These are phyloP conservation scores for Leguminivora glycinivorella DNA, from an alignment of 1,140 invertebrate species.

Conservation along the genomic window DNA sequence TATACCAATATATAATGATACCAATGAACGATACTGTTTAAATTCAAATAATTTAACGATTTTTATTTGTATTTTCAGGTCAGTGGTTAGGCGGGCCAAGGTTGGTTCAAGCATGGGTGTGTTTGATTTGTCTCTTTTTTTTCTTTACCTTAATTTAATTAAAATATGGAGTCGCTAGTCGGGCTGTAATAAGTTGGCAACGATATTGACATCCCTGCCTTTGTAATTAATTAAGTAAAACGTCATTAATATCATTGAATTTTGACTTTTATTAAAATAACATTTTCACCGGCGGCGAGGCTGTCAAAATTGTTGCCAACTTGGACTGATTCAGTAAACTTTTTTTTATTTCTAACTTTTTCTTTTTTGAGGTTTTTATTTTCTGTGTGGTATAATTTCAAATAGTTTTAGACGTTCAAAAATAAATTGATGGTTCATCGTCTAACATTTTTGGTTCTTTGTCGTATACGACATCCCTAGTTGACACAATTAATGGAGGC, in stretches of 20 bases:
- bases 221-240: too few species aligned
- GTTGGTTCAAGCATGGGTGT: constrained; percentile 15
- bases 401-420: background rate
- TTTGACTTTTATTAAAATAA: too few species aligned
- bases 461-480: background rate
- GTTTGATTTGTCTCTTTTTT: background rate
- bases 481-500: constrained; percentile 22
- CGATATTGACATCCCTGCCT: too few species aligned
- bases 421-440: background rate
- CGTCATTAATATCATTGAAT: too few species aligned
- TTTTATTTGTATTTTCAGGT: constrained; percentile 21
- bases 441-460: background rate
- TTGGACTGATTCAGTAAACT: too few species aligned
- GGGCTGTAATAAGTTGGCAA: too few species aligned
- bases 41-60: background rate
- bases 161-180: too few species aligned
- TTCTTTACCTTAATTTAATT: too few species aligned
- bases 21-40: too few species aligned
- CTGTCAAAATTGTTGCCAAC: too few species aligned
- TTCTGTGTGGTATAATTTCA: background rate
- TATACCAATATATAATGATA: too few species aligned
- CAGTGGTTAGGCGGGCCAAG: background rate
- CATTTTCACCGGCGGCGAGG: too few species aligned
- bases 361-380: background rate
- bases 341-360: background rate